Conservation (phyloP, 2,888 invertebrate genomes). For the Parnassius smintheus region DNA sequence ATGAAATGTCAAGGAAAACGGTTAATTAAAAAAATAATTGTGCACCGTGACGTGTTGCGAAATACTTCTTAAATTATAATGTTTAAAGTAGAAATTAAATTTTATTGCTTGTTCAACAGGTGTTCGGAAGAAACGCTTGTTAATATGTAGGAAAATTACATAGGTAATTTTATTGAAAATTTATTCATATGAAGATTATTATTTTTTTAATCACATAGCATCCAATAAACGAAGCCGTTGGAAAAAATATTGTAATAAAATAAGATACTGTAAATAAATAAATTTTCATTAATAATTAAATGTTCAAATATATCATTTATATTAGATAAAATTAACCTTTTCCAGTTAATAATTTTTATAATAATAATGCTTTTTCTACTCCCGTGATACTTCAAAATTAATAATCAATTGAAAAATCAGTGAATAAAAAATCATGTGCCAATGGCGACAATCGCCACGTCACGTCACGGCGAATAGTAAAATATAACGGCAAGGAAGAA, state of each 20-base stretch:
- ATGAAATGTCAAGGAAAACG: constrained; percentile 54
- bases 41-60: constrained; percentile 24
- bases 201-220: not conserved
- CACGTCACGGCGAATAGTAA: too few relatives aligned
- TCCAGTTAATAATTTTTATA: too few relatives aligned
- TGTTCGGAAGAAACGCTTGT: constrained; percentile 17
- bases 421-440: too few relatives aligned
- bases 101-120: constrained; percentile 18
- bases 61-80: constrained; percentile 31
- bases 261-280: not conserved
- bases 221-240: not conserved
- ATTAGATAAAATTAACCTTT: too few relatives aligned
- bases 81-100: constrained; percentile 19
- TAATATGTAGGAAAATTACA: constrained; percentile 11
- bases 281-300: too few relatives aligned
- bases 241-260: not conserved
- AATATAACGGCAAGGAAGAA: too few relatives aligned
- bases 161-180: not conserved
- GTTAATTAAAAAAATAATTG: constrained; percentile 33
- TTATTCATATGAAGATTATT: constrained; percentile 1
- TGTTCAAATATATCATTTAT: too few relatives aligned
- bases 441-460: too few relatives aligned
- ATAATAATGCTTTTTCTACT: too few relatives aligned
- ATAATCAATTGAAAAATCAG: too few relatives aligned
- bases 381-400: too few relatives aligned